phyloP scores from a whole-genome alignment of 1,140 invertebrate genomes.

The Trichogramma pretiosum region DNA sequence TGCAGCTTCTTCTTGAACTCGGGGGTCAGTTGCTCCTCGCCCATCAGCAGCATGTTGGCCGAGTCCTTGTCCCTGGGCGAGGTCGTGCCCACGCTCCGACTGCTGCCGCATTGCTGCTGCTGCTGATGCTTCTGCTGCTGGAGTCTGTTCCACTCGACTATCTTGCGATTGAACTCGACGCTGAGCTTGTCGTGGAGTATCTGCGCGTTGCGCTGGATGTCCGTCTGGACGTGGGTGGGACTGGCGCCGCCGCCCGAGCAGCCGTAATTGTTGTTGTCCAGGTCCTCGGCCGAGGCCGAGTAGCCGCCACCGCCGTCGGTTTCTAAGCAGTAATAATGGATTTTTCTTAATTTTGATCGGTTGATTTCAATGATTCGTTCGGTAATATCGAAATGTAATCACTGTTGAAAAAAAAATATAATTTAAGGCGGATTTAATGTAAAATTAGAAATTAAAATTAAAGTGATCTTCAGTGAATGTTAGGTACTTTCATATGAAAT shows the following conservation, averaged over 20 bases:
- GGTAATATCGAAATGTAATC: no score
- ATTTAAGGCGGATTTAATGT: no score
- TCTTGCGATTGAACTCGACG: conserved; percentile 61
- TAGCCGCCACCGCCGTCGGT: conserved; percentile 20
- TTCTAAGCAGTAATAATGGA: no score
- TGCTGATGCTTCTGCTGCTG: conserved; percentile 26
- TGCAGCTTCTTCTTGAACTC: conserved; percentile 74
- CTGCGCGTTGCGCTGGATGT: conserved; percentile 53
- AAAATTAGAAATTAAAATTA: no score
- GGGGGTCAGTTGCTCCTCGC: conserved; percentile 60
- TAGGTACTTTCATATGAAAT: no score
- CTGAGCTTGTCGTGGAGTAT: conserved; percentile 60
- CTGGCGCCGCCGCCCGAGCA: conserved; percentile 10
- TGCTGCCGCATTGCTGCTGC: not conserved
- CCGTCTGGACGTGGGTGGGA: conserved; percentile 34
- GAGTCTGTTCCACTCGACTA: conserved; percentile 62
- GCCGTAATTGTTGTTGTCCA: conserved; percentile 25
- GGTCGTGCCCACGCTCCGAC: not conserved
- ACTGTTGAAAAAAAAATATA: no score
- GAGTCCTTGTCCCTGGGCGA: conserved; percentile 20
- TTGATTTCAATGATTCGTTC: no score
- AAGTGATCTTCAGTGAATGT: no score
- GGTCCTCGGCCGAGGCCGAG: conserved; percentile 28
- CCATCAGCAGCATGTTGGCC: conserved; percentile 27
- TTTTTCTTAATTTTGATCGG: no score